A percentile compares a stretch with the other conserved stretches of the same genome.
Evolutionary conservation across 2,888 invertebrate species (phyloP).

Genomic region (Lasioglossum vierecki): DNA sequence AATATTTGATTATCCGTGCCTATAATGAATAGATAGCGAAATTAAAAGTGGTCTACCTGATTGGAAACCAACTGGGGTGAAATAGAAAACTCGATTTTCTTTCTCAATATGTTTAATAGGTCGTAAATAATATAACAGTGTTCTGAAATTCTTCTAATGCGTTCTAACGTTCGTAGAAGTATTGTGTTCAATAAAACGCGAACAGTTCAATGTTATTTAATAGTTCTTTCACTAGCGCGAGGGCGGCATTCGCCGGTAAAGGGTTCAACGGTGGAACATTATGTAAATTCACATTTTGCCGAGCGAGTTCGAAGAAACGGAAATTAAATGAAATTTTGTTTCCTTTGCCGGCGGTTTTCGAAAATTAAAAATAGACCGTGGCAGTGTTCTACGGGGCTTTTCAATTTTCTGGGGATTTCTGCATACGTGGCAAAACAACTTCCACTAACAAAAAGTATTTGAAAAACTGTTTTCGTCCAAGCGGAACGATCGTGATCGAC

Average conservation of each 20-base stretch:
- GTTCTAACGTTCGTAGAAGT: too few species aligned
- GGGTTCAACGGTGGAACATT: neutral
- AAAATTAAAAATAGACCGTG: neutral
- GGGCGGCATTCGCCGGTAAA: neutral
- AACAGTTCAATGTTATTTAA: neutral
- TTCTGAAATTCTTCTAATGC: too few species aligned
- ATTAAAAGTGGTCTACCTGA: too few species aligned
- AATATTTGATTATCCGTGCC: too few species aligned
- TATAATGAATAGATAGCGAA: too few species aligned
- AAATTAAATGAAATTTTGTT: constrained; percentile 6
- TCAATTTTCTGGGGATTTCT: neutral
- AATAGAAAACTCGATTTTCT: too few species aligned
- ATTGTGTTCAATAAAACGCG: neutral
- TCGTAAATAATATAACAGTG: too few species aligned
- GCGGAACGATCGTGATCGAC: neutral
- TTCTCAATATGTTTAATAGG: too few species aligned
- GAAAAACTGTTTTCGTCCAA: neutral
- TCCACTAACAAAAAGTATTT: neutral
- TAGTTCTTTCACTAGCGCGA: neutral
- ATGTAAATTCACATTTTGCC: neutral
- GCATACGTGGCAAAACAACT: neutral
- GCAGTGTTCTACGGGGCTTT: neutral
- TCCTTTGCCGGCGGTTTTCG: neutral
- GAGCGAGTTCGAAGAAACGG: constrained; percentile 1
- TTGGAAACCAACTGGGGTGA: too few species aligned